These are phyloP conservation scores for Cyanoderma ruficeps DNA, from an alignment of 2,113 vertebrate genomes.

Conservation along the genomic window DNA sequence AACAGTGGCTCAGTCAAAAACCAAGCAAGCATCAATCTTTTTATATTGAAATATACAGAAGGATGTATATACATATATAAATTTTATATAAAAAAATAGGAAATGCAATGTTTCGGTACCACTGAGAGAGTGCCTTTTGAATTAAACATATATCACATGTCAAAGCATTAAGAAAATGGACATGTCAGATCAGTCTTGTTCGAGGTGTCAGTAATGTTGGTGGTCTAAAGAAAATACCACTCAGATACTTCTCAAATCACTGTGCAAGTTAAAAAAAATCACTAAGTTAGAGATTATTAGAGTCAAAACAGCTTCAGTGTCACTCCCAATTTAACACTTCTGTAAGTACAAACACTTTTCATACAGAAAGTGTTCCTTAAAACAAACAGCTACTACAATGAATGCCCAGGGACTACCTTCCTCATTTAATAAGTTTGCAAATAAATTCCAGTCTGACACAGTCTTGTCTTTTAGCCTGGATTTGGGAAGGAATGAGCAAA, in stretches of 20 bases:
- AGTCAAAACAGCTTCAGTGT: not conserved
- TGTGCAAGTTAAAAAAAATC: not conserved
- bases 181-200: not conserved
- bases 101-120: not conserved
- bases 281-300: not conserved
- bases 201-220: not conserved
- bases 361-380: not conserved
- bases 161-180: not conserved
- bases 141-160: not conserved
- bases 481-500: not conserved
- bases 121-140: not conserved
- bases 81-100: not conserved
- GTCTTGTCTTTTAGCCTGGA: not conserved
- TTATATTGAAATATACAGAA: not conserved
- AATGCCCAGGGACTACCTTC: not conserved
- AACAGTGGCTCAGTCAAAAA: not conserved
- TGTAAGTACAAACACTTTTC: not conserved
- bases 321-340: not conserved
- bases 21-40: not conserved
- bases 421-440: not conserved
- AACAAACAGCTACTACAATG: not conserved
- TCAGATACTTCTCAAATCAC: not conserved
- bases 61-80: fast-evolving
- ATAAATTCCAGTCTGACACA: not conserved
- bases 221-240: not conserved